These are phyloP conservation scores for Actinernus sp. DNA, from an alignment of 92 coral and sea anemone genomes.

Conservation along the genomic window DNA sequence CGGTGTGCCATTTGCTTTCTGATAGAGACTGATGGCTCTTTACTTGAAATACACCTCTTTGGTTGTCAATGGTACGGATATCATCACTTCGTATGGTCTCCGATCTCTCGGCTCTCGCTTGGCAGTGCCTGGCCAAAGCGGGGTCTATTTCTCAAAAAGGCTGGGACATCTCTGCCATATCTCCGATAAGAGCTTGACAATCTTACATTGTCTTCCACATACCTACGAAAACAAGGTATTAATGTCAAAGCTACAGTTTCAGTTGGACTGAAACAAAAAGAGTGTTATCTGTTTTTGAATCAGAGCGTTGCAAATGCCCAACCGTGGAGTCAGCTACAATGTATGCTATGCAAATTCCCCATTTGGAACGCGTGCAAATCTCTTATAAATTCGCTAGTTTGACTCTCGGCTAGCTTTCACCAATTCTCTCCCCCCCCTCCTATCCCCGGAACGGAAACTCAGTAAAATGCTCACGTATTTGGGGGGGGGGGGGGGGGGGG, in stretches of 20 bases:
- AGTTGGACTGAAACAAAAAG: too few relatives aligned
- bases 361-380: too few relatives aligned
- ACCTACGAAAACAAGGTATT: constrained; percentile 3
- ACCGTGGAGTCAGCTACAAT: constrained; percentile 12
- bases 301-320: too few relatives aligned
- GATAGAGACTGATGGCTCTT: constrained; percentile 15
- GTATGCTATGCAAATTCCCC: background rate
- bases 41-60: constrained; percentile 11
- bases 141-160: constrained; percentile 50
- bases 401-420: too few relatives aligned
- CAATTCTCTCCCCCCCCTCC: too few relatives aligned
- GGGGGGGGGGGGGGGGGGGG: too few relatives aligned
- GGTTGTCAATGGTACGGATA: constrained; percentile 8
- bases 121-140: constrained; percentile 35
- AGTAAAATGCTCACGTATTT: too few relatives aligned
- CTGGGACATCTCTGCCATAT: constrained; percentile 45
- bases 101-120: constrained; percentile 20
- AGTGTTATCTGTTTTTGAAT: too few relatives aligned
- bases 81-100: constrained; percentile 10
- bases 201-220: constrained; percentile 46
- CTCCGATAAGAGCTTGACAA: constrained; percentile 27
- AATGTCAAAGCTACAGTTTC: too few relatives aligned
- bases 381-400: too few relatives aligned
- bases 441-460: too few relatives aligned
- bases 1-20: constrained; percentile 1